Conservation (phyloP, 2,797 vertebrate genomes). For the Chaetophractus vellerosus region DNA sequence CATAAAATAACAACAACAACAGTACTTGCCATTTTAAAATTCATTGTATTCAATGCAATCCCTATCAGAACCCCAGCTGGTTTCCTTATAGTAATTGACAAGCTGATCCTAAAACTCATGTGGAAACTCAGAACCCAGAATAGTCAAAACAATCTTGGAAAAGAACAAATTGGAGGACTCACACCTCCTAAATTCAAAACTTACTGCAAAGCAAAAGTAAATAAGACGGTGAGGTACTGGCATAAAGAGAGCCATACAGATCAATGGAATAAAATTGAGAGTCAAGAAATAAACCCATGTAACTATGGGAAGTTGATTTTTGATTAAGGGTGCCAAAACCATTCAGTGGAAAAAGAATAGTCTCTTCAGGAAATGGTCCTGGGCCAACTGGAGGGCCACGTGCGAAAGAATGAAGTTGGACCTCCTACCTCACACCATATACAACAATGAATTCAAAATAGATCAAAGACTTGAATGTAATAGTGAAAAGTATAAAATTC, state of each 20-base stretch:
- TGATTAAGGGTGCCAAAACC: too few species aligned
- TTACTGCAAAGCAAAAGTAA: conserved; percentile 45
- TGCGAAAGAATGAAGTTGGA: background rate
- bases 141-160: conserved; percentile 24
- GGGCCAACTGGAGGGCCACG: background rate
- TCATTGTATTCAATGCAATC: background rate
- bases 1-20: background rate
- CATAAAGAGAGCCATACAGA: background rate
- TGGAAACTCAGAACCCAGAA: background rate
- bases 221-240: background rate
- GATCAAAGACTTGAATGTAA: background rate
- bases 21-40: background rate
- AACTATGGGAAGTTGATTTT: background rate
- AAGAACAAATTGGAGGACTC: background rate
- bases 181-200: conserved; percentile 45
- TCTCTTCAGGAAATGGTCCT: background rate
- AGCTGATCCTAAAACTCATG: conserved; percentile 32
- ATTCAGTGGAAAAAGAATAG: background rate
- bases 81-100: conserved; percentile 47
- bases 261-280: background rate
- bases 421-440: background rate
- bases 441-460: conserved; percentile 19
- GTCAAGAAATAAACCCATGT: background rate
- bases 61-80: background rate
- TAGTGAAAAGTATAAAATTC: background rate